These are phyloP conservation scores for Sebastes kiyomatsui DNA, from an alignment of 2,797 vertebrate species.

Conservation along the genomic window DNA sequence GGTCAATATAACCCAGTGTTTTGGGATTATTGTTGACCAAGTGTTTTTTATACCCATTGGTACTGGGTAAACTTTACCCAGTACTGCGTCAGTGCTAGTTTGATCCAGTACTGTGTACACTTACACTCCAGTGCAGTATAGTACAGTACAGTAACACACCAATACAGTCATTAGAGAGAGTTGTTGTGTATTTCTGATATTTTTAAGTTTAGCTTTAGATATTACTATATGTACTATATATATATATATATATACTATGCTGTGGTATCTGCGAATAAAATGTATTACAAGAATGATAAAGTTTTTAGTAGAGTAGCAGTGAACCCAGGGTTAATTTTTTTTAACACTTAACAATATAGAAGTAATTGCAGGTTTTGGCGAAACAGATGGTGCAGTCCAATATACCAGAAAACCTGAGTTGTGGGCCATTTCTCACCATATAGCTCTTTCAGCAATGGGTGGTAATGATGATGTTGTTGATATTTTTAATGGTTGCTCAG, in stretches of 20 bases:
- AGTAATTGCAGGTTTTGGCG: background rate
- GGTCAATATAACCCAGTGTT: no score
- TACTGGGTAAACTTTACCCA: no score
- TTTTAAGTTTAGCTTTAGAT: no score
- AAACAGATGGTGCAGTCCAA: background rate
- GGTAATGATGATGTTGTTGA: background rate
- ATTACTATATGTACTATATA: no score
- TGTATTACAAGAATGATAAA: background rate
- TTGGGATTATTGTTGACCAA: no score
- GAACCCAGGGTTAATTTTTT: background rate
- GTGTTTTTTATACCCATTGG: no score
- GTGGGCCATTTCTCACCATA: background rate
- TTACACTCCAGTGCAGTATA: background rate
- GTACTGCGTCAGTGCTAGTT: no score
- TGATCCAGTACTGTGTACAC: no score
- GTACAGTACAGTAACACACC: background rate
- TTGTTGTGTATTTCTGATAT: no score
- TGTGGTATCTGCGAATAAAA: no score
- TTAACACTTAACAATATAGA: background rate
- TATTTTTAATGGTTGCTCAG: conserved; percentile 20
- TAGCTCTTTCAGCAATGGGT: conserved; percentile 20
- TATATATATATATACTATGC: background rate
- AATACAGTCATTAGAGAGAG: no score
- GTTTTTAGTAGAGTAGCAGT: background rate
- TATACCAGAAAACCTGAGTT: conserved; percentile 2